Evolutionary conservation across 1,140 invertebrate species (phyloP).

Genomic region (Dolichoris vasculosae): DNA sequence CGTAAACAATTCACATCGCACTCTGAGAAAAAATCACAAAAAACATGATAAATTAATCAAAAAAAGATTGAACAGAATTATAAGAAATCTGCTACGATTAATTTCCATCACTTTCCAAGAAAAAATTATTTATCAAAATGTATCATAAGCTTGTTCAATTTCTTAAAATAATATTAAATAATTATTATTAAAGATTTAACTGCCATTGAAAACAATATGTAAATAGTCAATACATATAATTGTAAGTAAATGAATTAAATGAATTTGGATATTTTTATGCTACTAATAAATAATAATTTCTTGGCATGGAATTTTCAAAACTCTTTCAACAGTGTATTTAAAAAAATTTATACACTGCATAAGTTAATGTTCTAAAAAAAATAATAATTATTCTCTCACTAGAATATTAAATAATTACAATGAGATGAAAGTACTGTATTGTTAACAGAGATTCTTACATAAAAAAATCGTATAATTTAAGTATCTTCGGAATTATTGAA

Average conservation of each 20-base stretch:
- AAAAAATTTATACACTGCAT: neutral
- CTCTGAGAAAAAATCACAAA: neutral
- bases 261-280: neutral
- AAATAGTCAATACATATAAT: neutral
- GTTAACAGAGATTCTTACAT: neutral
- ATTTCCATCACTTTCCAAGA: neutral
- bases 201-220: neutral
- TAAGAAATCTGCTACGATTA: neutral
- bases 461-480: neutral
- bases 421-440: neutral
- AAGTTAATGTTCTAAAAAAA: neutral
- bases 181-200: neutral
- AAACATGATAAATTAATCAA: neutral
- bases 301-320: neutral
- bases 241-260: neutral
- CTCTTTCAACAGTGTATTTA: neutral
- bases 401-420: neutral
- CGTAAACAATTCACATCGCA: neutral
- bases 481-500: neutral
- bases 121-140: slow-evolving; percentile 12
- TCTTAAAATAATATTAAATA: neutral
- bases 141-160: slow-evolving; percentile 18
- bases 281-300: neutral
- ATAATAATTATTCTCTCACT: neutral
- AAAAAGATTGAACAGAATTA: neutral